Evolutionary conservation across 2,888 invertebrate genomes (phyloP), one percentile per base, ranked within the genome.

Genomic region (Drosophila lacicola): DNA sequence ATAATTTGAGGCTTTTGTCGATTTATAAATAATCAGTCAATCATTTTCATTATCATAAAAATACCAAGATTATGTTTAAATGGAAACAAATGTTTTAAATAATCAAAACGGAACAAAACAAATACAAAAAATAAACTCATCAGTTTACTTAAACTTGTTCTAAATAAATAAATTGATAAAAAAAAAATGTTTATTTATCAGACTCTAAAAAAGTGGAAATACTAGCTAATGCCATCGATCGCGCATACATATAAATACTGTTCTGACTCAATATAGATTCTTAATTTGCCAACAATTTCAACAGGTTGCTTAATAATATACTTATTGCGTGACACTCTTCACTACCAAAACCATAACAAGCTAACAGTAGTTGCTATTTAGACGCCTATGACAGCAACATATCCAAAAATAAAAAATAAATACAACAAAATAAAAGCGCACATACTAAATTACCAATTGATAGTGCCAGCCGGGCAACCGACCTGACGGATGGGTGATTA

Each of bases 241-340:
- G 47, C 4, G 8, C 45, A 36, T 25, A 19, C 44, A 46, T 50
- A 66, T 21, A 57, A 46, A 61, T 61, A 49, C 25, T 21, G 11
- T 51, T 44, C 57, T 79, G 79, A 76, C 66, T 72, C 56, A 80
- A 55, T 66, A 50, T 49, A 57, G 19, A 53, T 47, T 51, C 64
- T 58, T 39, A 66, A 29, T 29, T 67, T 76, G 60, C 6, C 50
- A 54, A 39, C 34, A 37, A 58, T 74, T 65, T 61, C 42, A 69
- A 74, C 86, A 70, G 73, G 67, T 82, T 86, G 65, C 50, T 62
- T 78, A 78, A 76, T 70, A 78, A 80, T 50, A 73, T 76, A 58
- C 64, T 37, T 68, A 55, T 57, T 67, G 47, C 67, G 73, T 73
- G 68, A 41, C 67, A 51, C 4, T 51, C 19, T 49, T 50, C 36